These are phyloP conservation scores for Spilogale gracilis DNA, from an alignment of 2,113 vertebrate genomes.

Conservation along the genomic window DNA sequence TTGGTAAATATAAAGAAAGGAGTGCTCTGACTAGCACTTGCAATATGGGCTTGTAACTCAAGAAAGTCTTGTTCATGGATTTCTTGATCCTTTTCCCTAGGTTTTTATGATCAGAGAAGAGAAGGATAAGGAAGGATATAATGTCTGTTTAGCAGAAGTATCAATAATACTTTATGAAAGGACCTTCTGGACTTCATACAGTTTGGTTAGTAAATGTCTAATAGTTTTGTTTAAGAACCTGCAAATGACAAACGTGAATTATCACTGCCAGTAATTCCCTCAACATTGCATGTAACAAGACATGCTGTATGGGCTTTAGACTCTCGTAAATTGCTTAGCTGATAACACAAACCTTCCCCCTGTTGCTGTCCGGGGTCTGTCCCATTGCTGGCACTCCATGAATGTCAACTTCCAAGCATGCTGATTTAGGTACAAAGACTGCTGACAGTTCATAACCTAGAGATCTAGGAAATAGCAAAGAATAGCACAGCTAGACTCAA, in stretches of 20 bases:
- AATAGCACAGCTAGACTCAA: slow-evolving; percentile 10
- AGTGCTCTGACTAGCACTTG: not conserved
- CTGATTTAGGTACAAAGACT: not conserved
- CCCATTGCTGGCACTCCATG: not conserved
- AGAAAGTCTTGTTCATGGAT: not conserved
- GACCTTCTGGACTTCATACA: not conserved
- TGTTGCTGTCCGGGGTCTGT: not conserved
- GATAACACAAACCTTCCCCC: not conserved
- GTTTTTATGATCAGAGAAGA: slow-evolving; percentile 7
- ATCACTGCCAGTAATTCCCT: not conserved
- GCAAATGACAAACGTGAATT: slow-evolving; percentile 50
- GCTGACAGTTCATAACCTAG: slow-evolving; percentile 21
- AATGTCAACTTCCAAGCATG: not conserved
- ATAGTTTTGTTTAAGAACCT: slow-evolving; percentile 33
- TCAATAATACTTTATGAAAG: not conserved
- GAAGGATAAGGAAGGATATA: not conserved
- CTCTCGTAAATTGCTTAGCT: slow-evolving; percentile 15
- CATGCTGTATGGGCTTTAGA: not conserved
- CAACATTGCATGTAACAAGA: not conserved
- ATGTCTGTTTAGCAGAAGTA: not conserved
- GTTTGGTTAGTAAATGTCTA: not conserved
- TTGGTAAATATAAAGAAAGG: not conserved
- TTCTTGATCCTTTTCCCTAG: not conserved
- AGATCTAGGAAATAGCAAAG: not conserved
- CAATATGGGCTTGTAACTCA: not conserved